Conservation (phyloP, 2,113 vertebrate species). For the Polyodon spathula region DNA sequence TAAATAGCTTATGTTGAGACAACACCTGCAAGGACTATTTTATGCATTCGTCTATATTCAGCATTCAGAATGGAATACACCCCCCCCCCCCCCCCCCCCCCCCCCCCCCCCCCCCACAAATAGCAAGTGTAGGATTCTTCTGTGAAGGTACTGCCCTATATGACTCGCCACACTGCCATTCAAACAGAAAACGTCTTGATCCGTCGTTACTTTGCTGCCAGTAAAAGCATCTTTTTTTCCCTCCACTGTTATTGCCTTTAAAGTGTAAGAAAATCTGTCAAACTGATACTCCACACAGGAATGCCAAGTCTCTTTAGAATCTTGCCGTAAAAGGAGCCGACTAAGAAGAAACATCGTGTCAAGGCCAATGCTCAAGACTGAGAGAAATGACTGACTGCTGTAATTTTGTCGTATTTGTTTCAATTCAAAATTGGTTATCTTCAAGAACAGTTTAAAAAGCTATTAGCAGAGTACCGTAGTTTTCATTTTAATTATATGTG, state of each 20-base stretch:
- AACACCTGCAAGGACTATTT: constrained; percentile 21
- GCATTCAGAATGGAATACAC: constrained; percentile 14
- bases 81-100: too few relatives aligned
- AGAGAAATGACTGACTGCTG: background rate
- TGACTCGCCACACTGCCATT: constrained; percentile 20
- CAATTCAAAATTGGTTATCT: too few relatives aligned
- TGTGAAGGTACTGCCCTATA: constrained; percentile 9
- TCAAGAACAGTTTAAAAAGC: too few relatives aligned
- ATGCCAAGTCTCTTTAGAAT: constrained; percentile 13
- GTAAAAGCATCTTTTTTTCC: constrained; percentile 21
- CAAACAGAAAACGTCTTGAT: constrained; percentile 21
- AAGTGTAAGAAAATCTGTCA: constrained; percentile 31
- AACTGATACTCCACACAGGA: constrained; percentile 18
- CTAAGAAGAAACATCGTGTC: constrained; percentile 11
- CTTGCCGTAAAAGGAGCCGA: constrained; percentile 17
- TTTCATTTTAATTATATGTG: too few relatives aligned
- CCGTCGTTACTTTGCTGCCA: constrained; percentile 25
- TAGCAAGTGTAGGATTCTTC: constrained; percentile 20
- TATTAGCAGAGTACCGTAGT: too few relatives aligned
- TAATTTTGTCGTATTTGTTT: background rate
- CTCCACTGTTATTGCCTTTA: constrained; percentile 14
- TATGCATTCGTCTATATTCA: constrained; percentile 18
- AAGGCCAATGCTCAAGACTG: constrained; percentile 33
- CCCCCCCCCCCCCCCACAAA: too few relatives aligned
- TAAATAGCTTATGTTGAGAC: constrained; percentile 17